Evolutionary conservation across 1,140 invertebrate species (phyloP).

Genomic region (Calliopsis andreniformis): DNA sequence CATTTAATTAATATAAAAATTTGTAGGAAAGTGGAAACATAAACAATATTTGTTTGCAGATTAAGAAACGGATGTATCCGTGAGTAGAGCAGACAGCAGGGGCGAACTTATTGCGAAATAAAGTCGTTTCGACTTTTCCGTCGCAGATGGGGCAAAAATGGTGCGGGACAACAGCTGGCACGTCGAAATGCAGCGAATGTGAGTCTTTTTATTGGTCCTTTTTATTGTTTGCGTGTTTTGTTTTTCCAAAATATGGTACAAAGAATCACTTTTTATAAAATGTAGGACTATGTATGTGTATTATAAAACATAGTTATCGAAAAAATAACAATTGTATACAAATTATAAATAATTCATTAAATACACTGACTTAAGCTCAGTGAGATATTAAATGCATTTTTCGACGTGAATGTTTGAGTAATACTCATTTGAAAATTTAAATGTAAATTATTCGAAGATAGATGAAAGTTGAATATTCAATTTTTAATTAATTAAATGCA

Average conservation of each 20-base stretch:
- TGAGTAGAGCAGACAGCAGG: too few relatives aligned
- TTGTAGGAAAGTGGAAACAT: background rate
- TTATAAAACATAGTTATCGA: too few relatives aligned
- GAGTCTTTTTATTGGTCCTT: background rate
- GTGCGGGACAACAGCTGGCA: too few relatives aligned
- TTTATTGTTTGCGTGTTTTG: background rate
- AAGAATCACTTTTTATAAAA: background rate
- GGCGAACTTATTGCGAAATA: too few relatives aligned
- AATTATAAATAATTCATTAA: conserved; percentile 8
- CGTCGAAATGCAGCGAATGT: background rate
- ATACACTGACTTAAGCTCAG: too few relatives aligned
- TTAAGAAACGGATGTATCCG: background rate
- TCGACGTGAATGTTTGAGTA: background rate
- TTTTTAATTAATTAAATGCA: background rate
- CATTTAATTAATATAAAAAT: background rate
- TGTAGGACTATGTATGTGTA: too few relatives aligned
- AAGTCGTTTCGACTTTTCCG: background rate
- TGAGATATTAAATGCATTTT: too few relatives aligned
- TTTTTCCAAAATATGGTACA: conserved; percentile 9
- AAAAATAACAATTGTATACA: conserved; percentile 2
- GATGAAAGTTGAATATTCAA: background rate
- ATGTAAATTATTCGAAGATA: too few relatives aligned
- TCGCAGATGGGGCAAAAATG: background rate
- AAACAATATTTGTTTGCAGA: background rate
- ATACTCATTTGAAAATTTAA: background rate